Evolutionary conservation across 2,113 vertebrate species (phyloP).

Genomic region (Caracal caracal): DNA sequence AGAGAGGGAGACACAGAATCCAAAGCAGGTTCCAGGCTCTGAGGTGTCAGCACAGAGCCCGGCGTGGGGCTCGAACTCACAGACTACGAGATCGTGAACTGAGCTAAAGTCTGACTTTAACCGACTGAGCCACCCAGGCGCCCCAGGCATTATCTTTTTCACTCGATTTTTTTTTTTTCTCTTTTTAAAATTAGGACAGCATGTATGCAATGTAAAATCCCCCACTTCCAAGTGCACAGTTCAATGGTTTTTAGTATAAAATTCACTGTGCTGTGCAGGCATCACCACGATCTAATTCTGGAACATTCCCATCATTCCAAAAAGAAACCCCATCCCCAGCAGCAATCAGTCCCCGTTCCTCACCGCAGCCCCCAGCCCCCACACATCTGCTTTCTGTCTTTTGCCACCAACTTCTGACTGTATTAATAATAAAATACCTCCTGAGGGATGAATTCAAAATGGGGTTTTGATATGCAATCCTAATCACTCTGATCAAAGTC

Average conservation of each 20-base stretch:
- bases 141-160: neutral
- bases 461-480: neutral
- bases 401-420: neutral
- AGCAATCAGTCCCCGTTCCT: neutral
- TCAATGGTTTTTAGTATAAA: neutral
- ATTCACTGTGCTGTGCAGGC: neutral
- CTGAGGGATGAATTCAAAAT: neutral
- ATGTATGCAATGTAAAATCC: neutral
- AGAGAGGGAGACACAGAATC: neutral
- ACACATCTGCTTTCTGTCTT: neutral
- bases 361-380: neutral
- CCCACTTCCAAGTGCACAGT: neutral
- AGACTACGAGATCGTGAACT: neutral
- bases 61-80: fast-evolving
- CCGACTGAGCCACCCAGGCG: too few species aligned
- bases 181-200: neutral
- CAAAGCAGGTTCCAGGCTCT: too few species aligned
- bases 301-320: neutral
- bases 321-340: neutral
- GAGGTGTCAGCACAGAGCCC: too few species aligned
- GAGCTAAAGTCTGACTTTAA: neutral
- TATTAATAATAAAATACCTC: neutral
- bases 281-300: neutral
- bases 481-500: conserved; percentile 41
- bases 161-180: neutral